Base-by-base conservation (phyloP, 1,140 invertebrate species). In the Pomacea maculata region DNA sequence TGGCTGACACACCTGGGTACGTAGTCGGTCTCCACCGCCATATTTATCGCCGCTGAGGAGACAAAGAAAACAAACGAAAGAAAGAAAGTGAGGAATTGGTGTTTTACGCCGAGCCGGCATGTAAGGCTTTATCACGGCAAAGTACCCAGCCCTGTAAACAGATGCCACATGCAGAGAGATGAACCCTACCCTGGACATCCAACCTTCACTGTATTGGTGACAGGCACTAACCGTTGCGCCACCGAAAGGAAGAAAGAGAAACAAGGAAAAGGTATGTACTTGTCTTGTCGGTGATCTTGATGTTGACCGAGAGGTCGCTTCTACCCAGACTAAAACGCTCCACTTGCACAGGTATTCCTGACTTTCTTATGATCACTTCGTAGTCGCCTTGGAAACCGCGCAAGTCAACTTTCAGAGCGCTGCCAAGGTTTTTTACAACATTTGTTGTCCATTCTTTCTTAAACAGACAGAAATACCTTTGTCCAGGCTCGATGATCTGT, bases 351-450 rank as follows among this genome's bases (percentile, higher is more conserved):
- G 75, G 80, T 61, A 64, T 52, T 7, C 80, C 80, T 19, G 57
- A 34, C 12, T 54, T 57, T 29, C 34, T 72, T 2, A 81, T 61
- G 19, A 73, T 68, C 12, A 81, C 70, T 12, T 81, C 75, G 70
- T 81, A 81, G 68, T 81, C 80, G 25, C 80, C 80, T 68, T 61
- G 75, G 67, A 81, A 81, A 70, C 73, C 80, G 61, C 80, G 52
- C 67, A 78, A 21, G 2, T 2, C 15, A 11, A 73, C 5, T 29
- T 14, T 17, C 15, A 34, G 15, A 19, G 9, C 45, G 25, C 21
- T 19, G 7, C 52, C 29, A 17, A 81, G 55, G 61, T 72, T 72
- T 21, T 61, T 63, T 8, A 55, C 73, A 10, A 71, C 19, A 12
- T 73, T 52, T 17, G 80, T 81, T 15, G 7, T 78, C 80, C 80